Conservation (phyloP, 2,113 vertebrate genomes). For the Polypterus senegalus region DNA sequence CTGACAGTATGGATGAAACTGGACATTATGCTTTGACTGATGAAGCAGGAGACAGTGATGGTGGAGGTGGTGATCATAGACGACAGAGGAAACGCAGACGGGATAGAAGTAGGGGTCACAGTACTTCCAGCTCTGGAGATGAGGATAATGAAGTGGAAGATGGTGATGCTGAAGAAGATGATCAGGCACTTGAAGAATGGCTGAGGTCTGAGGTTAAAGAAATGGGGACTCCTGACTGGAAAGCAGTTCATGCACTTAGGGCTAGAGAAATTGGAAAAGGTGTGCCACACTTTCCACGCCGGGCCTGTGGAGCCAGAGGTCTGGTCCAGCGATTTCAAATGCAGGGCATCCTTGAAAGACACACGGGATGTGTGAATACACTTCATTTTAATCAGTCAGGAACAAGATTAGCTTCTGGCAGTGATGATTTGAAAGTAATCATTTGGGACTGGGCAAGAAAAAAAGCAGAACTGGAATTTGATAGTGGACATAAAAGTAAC, state of each 20-base stretch:
- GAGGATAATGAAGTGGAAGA: constrained; percentile 45
- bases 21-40: constrained; percentile 76
- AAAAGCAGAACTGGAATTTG: constrained; percentile 76
- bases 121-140: constrained; percentile 49
- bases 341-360: constrained; percentile 77
- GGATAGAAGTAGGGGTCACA: constrained; percentile 24
- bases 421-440: constrained; percentile 83
- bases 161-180: constrained; percentile 48
- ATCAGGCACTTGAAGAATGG: constrained; percentile 80
- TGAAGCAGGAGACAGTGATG: constrained; percentile 45
- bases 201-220: constrained; percentile 69
- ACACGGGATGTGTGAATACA: constrained; percentile 89
- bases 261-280: constrained; percentile 64
- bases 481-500: constrained; percentile 92
- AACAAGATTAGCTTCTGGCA: constrained; percentile 83
- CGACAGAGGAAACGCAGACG: constrained; percentile 31
- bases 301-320: constrained; percentile 74
- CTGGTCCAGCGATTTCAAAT: constrained; percentile 81
- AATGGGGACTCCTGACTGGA: constrained; percentile 62
- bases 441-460: constrained; percentile 87
- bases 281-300: constrained; percentile 61
- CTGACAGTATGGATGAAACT: constrained; percentile 88
- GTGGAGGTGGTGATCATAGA: not conserved
- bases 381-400: constrained; percentile 92
- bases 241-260: constrained; percentile 62